Evolutionary conservation across 2,888 invertebrate genomes (phyloP), one percentile per base, ranked within the genome.

Genomic region (Machimus atricapillus): DNA sequence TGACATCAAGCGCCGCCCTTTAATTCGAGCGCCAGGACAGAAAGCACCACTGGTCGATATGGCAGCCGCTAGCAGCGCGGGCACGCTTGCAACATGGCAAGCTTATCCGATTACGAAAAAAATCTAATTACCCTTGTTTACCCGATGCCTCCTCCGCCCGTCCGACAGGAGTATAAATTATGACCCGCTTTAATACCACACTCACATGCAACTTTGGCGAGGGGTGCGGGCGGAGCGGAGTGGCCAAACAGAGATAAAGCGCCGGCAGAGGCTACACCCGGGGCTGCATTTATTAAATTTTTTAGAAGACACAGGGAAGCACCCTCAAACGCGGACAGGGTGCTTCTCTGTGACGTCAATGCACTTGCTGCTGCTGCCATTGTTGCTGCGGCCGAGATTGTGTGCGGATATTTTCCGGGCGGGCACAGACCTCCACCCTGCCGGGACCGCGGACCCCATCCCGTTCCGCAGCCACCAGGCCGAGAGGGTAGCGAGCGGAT

Each of bases 111-210:
- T 76, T 76, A 76, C 76, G 37, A 76, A 76, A 74, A 31, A 76
- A 76, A 76, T 76, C 76, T 76, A 76, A 76, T 76, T 76, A 76
- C 76, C 76, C 34, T 76, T 76, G 76, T 76, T 76, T 76, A 76
- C 37, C 34, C 37, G 27, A 6, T 31, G 52, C 27, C 23, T 23
- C 12, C 73, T n/a, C 34, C 74, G 74, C 16, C 76, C n/a, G n/a
- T 8, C 19, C 76, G 37, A 34, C 73, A 73, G 73, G 76, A 19
- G 76, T 19, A 34, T 76, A 37, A 76, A 37, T 76, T 76, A 34
- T 76, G 34, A 34, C 8, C 76, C 19, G 76, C 27, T 76, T 76
- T 76, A 76, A 76, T 76, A 19, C 34, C 37, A n/a, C 14, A 8
- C 73, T 74, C 34, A 12, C 73, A 74, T 74, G 73, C 73, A 74